Evolutionary conservation across 2,797 vertebrate species (phyloP).

Genomic region (Sebastolobus alascanus): DNA sequence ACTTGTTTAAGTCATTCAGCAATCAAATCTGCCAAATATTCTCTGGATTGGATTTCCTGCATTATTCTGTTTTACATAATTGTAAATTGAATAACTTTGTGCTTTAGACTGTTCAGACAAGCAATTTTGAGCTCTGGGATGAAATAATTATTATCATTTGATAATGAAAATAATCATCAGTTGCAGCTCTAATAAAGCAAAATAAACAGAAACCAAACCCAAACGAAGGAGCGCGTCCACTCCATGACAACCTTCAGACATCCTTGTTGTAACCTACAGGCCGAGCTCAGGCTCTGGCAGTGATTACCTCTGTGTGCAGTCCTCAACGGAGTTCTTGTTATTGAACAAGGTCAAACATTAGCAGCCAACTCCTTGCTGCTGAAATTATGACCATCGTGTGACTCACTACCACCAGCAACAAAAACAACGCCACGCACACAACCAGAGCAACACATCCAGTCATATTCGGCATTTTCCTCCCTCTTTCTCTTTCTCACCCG

Average conservation of each 20-base stretch:
- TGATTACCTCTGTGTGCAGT: constrained; percentile 55
- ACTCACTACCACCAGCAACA: constrained; percentile 39
- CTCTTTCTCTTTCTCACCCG: constrained; percentile 13
- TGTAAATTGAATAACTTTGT: background rate
- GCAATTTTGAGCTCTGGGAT: background rate
- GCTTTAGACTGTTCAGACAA: background rate
- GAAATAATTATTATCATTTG: background rate
- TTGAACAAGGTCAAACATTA: constrained; percentile 75
- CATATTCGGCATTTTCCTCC: constrained; percentile 35
- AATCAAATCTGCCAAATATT: background rate
- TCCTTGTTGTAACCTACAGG: constrained; percentile 48
- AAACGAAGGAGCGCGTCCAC: background rate
- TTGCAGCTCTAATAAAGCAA: background rate
- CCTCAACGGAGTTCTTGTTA: constrained; percentile 61
- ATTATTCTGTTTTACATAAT: background rate
- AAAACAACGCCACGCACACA: constrained; percentile 18
- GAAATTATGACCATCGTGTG: constrained; percentile 56
- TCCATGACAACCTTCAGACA: constrained; percentile 55
- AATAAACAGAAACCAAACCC: background rate
- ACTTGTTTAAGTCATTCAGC: background rate
- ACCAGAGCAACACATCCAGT: constrained; percentile 11
- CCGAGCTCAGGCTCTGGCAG: constrained; percentile 36
- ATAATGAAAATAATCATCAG: background rate
- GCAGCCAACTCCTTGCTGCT: constrained; percentile 43
- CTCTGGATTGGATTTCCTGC: background rate